phyloP scores from a whole-genome alignment of 2,797 vertebrate genomes.

The Falco cherrug region DNA sequence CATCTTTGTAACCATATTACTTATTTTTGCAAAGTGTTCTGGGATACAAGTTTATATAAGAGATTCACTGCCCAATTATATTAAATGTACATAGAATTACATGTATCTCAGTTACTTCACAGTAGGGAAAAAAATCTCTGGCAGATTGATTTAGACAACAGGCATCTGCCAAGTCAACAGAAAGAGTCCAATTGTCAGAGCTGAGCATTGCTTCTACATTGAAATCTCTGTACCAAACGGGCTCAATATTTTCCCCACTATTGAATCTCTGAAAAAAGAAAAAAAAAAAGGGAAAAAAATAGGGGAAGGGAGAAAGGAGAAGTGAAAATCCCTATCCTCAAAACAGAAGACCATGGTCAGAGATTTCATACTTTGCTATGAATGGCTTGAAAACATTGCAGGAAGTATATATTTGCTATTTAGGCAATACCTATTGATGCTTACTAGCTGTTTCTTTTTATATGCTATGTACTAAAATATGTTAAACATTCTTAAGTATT shows the following conservation, averaged over 20 bases:
- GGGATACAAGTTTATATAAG: neutral
- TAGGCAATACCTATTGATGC: neutral
- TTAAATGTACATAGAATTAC: neutral
- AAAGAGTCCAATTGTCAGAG: neutral
- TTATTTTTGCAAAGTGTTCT: neutral
- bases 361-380: neutral
- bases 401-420: neutral
- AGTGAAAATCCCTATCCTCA: neutral
- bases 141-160: neutral
- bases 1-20: neutral
- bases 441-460: neutral
- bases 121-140: neutral
- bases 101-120: neutral
- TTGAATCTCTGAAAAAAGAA: neutral
- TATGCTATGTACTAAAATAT: neutral
- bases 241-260: neutral
- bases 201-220: neutral
- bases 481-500: neutral
- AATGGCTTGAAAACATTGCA: neutral
- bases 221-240: neutral
- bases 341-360: neutral
- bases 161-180: neutral
- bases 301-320: neutral
- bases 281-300: too few relatives aligned
- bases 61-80: neutral